These are phyloP conservation scores for Cosmia pyralina DNA, from an alignment of 2,888 invertebrate species.

Conservation along the genomic window DNA sequence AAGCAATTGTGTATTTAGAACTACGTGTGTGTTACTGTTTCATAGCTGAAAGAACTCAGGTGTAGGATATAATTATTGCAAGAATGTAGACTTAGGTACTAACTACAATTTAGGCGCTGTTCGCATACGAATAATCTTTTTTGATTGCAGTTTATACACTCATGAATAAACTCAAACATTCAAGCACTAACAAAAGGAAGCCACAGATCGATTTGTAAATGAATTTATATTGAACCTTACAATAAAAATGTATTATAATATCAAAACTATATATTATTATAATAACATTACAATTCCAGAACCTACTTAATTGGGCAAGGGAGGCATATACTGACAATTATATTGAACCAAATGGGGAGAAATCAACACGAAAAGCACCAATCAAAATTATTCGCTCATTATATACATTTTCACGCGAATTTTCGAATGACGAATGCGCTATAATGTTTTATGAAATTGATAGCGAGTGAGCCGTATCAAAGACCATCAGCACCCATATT, in stretches of 20 bases:
- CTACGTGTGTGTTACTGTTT: neutral
- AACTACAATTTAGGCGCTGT: no score
- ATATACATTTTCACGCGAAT: conserved; percentile 9
- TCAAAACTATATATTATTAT: neutral
- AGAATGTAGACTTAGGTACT: neutral
- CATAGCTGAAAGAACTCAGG: neutral
- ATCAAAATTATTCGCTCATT: conserved; percentile 14
- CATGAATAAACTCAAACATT: neutral
- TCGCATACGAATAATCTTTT: neutral
- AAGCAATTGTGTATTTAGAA: neutral
- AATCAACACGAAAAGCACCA: neutral
- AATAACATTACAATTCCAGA: neutral
- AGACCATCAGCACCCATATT: neutral
- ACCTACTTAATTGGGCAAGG: neutral
- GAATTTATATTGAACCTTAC: neutral
- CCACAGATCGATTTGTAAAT: neutral
- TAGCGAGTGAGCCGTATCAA: conserved; percentile 5
- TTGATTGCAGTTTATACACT: neutral
- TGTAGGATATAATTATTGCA: neutral
- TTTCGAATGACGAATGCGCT: neutral
- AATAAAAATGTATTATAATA: neutral
- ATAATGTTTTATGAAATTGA: conserved; percentile 1
- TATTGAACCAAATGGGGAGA: neutral
- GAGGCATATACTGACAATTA: neutral
- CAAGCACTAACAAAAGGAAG: neutral